Conservation (phyloP, 2,113 vertebrate genomes). For the Quiscalus mexicanus region DNA sequence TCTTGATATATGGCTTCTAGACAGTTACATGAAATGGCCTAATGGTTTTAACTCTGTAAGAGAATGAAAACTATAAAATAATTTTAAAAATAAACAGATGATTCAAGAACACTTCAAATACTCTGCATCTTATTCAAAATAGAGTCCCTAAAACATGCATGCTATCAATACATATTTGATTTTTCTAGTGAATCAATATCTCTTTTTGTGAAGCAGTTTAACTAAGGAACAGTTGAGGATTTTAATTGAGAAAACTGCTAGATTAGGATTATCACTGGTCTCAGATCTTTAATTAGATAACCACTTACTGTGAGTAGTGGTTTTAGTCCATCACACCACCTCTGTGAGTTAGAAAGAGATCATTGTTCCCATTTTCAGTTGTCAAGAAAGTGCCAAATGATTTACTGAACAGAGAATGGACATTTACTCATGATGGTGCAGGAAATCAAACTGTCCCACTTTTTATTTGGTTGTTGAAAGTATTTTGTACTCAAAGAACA, state of each 20-base stretch:
- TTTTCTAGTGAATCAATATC: background rate
- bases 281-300: background rate
- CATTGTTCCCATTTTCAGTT: background rate
- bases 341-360: background rate
- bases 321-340: background rate
- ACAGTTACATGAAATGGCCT: background rate
- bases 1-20: background rate
- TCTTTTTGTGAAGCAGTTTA: background rate
- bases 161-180: background rate
- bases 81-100: background rate
- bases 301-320: background rate
- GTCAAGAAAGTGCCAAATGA: background rate
- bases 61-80: background rate
- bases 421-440: background rate
- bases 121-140: background rate
- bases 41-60: background rate
- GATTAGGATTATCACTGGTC: background rate
- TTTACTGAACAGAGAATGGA: background rate
- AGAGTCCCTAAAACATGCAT: background rate
- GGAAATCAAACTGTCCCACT: background rate
- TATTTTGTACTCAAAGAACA: background rate
- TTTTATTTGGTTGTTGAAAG: background rate
- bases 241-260: background rate
- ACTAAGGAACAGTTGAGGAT: background rate
- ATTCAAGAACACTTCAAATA: background rate